These are phyloP conservation scores for Muntiacus reevesi DNA, from an alignment of 2,113 vertebrate genomes.

Conservation along the genomic window DNA sequence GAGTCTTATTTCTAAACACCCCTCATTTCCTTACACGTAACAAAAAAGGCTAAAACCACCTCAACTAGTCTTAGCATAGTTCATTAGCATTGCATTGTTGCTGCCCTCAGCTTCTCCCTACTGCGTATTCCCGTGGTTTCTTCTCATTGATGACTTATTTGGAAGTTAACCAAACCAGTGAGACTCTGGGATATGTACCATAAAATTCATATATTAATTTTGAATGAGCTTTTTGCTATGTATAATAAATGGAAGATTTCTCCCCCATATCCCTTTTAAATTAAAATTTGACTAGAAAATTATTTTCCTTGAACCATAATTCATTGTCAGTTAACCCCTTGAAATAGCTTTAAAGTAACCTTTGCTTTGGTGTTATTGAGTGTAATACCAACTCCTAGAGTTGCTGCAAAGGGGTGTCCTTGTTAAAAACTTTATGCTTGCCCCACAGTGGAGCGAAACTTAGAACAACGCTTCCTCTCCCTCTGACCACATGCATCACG, in stretches of 20 bases:
- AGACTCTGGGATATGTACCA: background rate
- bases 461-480: background rate
- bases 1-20: background rate
- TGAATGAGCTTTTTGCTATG: background rate
- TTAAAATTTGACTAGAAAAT: slow-evolving; percentile 2
- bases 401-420: background rate
- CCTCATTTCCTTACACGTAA: background rate
- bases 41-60: background rate
- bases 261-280: background rate
- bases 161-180: background rate
- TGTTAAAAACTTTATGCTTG: background rate
- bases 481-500: background rate
- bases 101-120: background rate
- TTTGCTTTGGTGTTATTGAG: background rate
- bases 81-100: background rate
- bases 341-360: background rate
- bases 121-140: background rate
- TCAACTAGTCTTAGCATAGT: background rate
- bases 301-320: background rate
- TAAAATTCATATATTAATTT: slow-evolving; percentile 27
- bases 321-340: background rate
- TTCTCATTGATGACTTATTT: background rate
- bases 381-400: background rate
- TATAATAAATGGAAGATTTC: background rate
- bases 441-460: background rate